These are phyloP conservation scores for Tipula vernalis DNA, from an alignment of 2,888 invertebrate genomes.

Conservation along the genomic window DNA sequence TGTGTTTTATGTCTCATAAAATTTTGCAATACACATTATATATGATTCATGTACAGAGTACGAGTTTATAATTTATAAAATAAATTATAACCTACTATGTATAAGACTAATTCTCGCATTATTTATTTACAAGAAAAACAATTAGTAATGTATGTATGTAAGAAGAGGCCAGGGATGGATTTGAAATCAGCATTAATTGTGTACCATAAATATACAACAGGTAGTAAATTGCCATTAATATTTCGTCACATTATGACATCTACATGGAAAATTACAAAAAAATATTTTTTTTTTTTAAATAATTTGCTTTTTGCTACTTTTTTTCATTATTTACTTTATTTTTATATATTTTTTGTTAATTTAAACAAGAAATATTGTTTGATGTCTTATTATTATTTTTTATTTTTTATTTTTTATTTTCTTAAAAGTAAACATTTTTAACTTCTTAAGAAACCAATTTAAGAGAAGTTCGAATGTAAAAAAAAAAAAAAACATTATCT, in stretches of 20 bases:
- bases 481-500: not conserved
- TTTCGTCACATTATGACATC: not conserved
- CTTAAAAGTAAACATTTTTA: not conserved
- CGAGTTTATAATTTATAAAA: not conserved
- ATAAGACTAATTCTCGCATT: not conserved
- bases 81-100: not conserved
- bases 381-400: slow-evolving; percentile 4
- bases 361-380: not conserved
- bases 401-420: no score
- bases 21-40: not conserved
- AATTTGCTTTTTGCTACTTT: not conserved
- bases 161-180: not conserved
- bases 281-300: no score
- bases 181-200: not conserved
- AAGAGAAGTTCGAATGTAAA: not conserved
- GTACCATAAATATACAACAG: not conserved
- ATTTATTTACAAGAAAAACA: not conserved
- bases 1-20: not conserved
- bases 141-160: not conserved
- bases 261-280: not conserved
- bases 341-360: not conserved
- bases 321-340: not conserved
- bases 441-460: not conserved
- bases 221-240: not conserved
- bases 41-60: not conserved